Evolutionary conservation across 2,113 vertebrate genomes (phyloP).

Genomic region (Danionella cerebrum): DNA sequence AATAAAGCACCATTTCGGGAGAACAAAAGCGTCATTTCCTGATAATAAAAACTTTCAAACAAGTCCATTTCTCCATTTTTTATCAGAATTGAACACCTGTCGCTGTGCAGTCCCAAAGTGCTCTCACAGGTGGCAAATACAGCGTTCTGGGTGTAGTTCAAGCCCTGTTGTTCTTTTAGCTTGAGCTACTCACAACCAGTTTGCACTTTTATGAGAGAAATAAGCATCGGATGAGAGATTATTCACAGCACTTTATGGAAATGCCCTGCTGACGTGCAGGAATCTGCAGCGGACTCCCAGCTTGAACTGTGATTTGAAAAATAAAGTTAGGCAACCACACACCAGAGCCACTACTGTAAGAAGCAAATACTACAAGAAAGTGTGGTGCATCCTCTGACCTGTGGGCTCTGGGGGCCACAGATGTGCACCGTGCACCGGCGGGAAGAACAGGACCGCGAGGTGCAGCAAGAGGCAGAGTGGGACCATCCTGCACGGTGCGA

Average conservation of each 20-base stretch:
- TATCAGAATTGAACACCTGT: too few species aligned
- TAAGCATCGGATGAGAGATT: neutral
- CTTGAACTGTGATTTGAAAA: slow-evolving; percentile 8
- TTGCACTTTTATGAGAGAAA: too few species aligned
- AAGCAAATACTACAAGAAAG: too few species aligned
- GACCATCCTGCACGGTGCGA: slow-evolving; percentile 62
- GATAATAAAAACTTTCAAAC: too few species aligned
- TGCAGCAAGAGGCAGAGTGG: slow-evolving; percentile 61
- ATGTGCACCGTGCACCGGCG: slow-evolving; percentile 50
- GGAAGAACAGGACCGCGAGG: slow-evolving; percentile 52
- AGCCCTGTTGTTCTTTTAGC: too few species aligned
- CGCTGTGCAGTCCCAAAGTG: too few species aligned
- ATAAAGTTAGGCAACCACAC: slow-evolving; percentile 16
- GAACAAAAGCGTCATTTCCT: too few species aligned
- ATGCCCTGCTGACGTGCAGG: neutral
- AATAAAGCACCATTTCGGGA: too few species aligned
- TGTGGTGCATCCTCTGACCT: slow-evolving; percentile 48
- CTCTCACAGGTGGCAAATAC: too few species aligned
- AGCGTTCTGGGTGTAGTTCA: too few species aligned
- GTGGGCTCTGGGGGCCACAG: slow-evolving; percentile 58
- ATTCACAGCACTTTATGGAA: neutral
- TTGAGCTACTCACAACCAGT: too few species aligned
- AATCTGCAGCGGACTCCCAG: neutral
- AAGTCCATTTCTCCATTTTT: too few species aligned
- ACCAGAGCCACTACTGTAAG: neutral